Percentiles rank a stretch among this genome's conserved stretches.
These are phyloP conservation scores for Rhynchomys soricoides DNA, from an alignment of 2,113 vertebrate genomes.

Conservation along the genomic window DNA sequence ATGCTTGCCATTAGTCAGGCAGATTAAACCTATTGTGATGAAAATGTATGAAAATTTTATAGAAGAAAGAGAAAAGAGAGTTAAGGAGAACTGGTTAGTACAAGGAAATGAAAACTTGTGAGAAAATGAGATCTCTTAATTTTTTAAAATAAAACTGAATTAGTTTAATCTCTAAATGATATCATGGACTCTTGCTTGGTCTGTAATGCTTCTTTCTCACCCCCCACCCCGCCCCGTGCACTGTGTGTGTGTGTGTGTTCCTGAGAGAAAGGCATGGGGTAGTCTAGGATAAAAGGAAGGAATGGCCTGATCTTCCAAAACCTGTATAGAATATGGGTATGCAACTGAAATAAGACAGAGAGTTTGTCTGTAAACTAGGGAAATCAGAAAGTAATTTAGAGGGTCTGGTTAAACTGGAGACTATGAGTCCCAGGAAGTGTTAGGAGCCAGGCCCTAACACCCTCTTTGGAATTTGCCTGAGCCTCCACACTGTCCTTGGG, in stretches of 20 bases:
- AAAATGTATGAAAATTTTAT: slow-evolving; percentile 13
- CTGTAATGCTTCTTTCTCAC: neutral
- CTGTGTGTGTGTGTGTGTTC: neutral
- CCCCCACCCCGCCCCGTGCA: no score
- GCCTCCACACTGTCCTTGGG: no score
- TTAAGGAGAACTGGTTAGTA: neutral
- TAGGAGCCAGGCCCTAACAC: no score
- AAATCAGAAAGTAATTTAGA: slow-evolving; percentile 63
- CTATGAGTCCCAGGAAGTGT: no score
- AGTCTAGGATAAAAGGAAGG: neutral
- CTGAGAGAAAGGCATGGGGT: neutral
- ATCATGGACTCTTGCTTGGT: neutral
- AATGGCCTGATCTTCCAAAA: neutral
- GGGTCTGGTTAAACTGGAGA: neutral
- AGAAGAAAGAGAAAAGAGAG: neutral
- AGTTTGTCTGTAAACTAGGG: slow-evolving; percentile 33
- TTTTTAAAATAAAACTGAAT: slow-evolving; percentile 13
- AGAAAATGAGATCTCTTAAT: neutral
- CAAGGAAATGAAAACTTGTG: neutral
- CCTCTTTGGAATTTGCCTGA: no score
- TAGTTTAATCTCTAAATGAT: neutral
- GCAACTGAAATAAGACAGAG: slow-evolving; percentile 23
- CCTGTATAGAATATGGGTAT: slow-evolving; percentile 47
- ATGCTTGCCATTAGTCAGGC: neutral
- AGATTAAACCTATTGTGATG: neutral